Evolutionary conservation across 2,888 invertebrate species (phyloP).

Genomic region (Spisula solida): DNA sequence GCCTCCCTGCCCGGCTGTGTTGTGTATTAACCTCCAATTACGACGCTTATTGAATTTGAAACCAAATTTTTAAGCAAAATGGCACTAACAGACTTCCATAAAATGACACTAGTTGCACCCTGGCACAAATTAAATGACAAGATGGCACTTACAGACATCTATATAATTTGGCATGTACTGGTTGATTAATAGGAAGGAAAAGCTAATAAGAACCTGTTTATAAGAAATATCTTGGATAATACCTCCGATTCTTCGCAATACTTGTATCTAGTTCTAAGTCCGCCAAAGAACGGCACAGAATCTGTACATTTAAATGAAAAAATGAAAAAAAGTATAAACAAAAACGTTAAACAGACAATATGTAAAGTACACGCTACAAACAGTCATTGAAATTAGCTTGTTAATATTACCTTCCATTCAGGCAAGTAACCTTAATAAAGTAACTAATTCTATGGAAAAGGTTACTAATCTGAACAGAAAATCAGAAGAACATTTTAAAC

Average conservation of each 20-base stretch:
- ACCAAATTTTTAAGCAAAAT: too few species aligned
- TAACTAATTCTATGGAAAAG: too few species aligned
- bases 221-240: slow-evolving; percentile 71
- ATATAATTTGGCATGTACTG: slow-evolving; percentile 19
- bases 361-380: background rate
- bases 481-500: too few species aligned
- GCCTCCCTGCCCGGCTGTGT: too few species aligned
- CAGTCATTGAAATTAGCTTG: too few species aligned
- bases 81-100: too few species aligned
- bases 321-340: background rate
- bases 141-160: background rate
- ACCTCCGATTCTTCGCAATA: slow-evolving; percentile 80
- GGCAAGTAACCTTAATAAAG: too few species aligned
- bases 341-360: background rate
- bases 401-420: too few species aligned
- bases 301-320: slow-evolving; percentile 43
- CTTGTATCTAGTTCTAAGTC: slow-evolving; percentile 79
- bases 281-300: slow-evolving; percentile 70
- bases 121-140: background rate
- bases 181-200: slow-evolving; percentile 36
- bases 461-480: too few species aligned
- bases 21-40: too few species aligned
- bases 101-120: too few species aligned
- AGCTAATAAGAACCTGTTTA: slow-evolving; percentile 70
- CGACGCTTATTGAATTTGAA: too few species aligned